phyloP scores from a whole-genome alignment of 2,113 vertebrate species.

The Hystrix cristata region DNA sequence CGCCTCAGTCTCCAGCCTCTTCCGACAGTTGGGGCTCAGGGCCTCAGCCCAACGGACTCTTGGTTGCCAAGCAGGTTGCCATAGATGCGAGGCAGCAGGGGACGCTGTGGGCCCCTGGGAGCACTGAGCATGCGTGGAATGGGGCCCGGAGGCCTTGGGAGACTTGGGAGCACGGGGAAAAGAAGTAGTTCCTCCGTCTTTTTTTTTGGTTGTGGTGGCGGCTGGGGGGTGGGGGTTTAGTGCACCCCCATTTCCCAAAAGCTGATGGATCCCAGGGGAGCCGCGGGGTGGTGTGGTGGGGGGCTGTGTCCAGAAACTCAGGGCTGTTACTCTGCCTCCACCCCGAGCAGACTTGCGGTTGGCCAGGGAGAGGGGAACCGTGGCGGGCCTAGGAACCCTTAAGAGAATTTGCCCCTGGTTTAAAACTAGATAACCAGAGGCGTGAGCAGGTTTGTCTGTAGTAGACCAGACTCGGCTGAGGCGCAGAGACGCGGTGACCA shows the following conservation, averaged over 20 bases:
- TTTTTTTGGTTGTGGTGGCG: neutral
- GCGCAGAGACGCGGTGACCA: neutral
- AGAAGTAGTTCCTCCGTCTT: too few species aligned
- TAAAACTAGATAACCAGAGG: slow-evolving; percentile 23
- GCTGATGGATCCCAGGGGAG: neutral
- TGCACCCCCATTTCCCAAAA: neutral
- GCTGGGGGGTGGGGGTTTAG: neutral
- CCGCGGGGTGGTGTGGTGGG: neutral
- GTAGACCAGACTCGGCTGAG: neutral
- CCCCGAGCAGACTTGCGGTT: neutral
- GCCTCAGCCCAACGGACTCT: slow-evolving; percentile 74
- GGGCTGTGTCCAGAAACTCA: neutral
- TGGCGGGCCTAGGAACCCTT: neutral
- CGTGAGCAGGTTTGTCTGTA: neutral
- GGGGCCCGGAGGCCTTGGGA: neutral
- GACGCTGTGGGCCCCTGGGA: neutral
- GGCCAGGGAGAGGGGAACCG: neutral
- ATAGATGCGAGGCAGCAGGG: slow-evolving; percentile 53
- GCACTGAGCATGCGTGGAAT: slow-evolving; percentile 64
- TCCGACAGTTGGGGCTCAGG: slow-evolving; percentile 11
- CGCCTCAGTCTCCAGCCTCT: neutral
- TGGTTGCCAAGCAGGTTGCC: slow-evolving; percentile 83
- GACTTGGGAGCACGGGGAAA: neutral
- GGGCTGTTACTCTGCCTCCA: neutral
- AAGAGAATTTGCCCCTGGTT: slow-evolving; percentile 4